Conservation (phyloP, 1,140 invertebrate species). For the Ylistrum balloti region DNA sequence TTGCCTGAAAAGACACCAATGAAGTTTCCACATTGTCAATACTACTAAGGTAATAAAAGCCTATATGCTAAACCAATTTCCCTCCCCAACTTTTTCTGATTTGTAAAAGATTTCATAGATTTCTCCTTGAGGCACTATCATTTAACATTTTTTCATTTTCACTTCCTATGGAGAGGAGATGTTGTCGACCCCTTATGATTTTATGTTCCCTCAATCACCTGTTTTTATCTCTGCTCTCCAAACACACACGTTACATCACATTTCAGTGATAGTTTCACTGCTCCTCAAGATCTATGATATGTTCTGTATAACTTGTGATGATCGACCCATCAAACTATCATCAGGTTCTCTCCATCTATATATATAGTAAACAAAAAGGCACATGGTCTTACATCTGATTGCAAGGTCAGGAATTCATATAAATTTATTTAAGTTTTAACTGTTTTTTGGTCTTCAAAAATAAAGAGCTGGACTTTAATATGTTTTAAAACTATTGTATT, state of each 20-base stretch:
- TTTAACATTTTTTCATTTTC: conserved; percentile 5
- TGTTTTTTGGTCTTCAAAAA: not conserved
- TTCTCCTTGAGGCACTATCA: not conserved
- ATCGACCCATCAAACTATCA: conserved; percentile 1
- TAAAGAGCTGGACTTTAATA: not conserved
- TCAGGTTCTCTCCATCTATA: not conserved
- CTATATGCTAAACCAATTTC: not conserved
- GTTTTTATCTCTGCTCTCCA: conserved; percentile 5
- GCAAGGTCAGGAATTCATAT: not conserved
- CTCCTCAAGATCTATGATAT: not conserved
- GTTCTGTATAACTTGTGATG: not conserved
- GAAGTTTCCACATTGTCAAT: not conserved
- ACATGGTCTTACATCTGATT: too few relatives aligned
- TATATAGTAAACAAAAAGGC: too few relatives aligned
- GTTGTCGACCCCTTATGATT: conserved; percentile 4
- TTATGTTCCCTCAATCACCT: not conserved
- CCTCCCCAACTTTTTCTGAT: conserved; percentile 8
- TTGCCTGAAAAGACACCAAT: not conserved
- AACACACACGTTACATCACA: not conserved
- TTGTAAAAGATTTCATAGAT: not conserved
- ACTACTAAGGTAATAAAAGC: not conserved
- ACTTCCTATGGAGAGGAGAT: conserved; percentile 1
- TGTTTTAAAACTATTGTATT: too few relatives aligned
- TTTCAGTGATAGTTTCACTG: conserved; percentile 11
- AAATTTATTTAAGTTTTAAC: too few relatives aligned